Evolutionary conservation across 2,113 vertebrate species (phyloP), one percentile per base, ranked within the genome.

Genomic region (Aviceda subcristata): DNA sequence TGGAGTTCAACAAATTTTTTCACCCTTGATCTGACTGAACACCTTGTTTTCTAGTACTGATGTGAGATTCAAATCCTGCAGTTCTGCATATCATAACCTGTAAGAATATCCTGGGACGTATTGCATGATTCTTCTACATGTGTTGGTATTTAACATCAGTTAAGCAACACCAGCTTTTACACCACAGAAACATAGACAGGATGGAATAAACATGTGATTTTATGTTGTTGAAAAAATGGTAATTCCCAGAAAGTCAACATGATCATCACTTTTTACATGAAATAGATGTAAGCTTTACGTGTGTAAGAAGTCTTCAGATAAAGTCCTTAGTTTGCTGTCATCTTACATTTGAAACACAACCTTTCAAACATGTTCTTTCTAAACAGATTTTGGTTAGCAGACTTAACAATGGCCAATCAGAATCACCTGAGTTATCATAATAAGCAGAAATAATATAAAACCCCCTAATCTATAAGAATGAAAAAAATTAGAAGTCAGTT

Each of bases 141-240:
- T 1, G 0, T 12, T 60, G 20, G 1, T 46, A 60, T 86, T 86
- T 74, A 67, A 48, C 3, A 48, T 3, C 0, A 0, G 12, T 46
- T 78, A 59, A 87, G 20, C 23, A 67, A 55, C 18, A 51, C 4
- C 60, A 77, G 13, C 3, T 85, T 86, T 75, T 76, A 73, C n/a
- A 59, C 8, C 8, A 59, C 8, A 64, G 68, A 86, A 73, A 36
- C 12, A 66, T 2, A 34, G 19, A 53, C 6, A 82, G 11, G 55
- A 39, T 56, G 7, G 46, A 84, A 79, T 53, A 63, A 66, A 51
- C 6, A 5, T 39, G 9, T 23, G 6, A 76, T 74, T 57, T 82
- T 71, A 46, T 13, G 15, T 30, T 24, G 24, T 22, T 68, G 36
- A 45, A 84, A 64, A 79, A 82, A 38, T 13, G 13, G 6, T 62